Percentiles rank a stretch among this genome's conserved stretches.
These are phyloP conservation scores for Vireo altiloquus DNA, from an alignment of 2,113 vertebrate species.

Conservation along the genomic window DNA sequence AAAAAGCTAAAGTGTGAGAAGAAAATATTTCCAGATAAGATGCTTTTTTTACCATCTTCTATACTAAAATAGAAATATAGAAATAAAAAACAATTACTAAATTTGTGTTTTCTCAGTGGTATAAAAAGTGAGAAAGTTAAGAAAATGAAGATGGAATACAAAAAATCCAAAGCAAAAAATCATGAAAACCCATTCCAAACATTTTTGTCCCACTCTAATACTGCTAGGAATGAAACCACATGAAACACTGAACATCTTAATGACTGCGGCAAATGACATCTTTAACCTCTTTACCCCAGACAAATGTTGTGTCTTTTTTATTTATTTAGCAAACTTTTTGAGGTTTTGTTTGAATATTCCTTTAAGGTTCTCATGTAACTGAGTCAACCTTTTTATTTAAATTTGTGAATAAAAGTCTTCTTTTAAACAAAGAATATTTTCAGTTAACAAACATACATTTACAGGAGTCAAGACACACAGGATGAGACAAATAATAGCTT, in stretches of 20 bases:
- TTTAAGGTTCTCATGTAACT: background rate
- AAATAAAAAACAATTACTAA: background rate
- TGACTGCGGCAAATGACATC: background rate
- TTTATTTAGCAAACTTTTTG: background rate
- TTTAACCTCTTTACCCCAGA: background rate
- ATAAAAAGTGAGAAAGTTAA: background rate
- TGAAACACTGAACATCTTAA: fast-evolving
- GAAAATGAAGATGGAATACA: background rate
- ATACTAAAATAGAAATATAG: background rate
- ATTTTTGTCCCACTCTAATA: background rate
- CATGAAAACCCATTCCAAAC: background rate
- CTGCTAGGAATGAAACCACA: background rate
- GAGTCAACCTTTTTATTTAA: background rate
- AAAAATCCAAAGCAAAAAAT: background rate
- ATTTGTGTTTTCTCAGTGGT: background rate
- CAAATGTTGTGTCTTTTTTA: background rate
- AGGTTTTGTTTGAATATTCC: background rate
- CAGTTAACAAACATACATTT: background rate
- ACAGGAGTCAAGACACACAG: background rate
- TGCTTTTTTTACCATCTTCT: background rate
- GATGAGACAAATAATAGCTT: background rate
- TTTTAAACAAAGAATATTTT: background rate
- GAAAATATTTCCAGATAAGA: background rate
- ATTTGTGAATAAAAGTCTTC: background rate
- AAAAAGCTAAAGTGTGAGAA: background rate